Evolutionary conservation across 1,140 invertebrate genomes (phyloP), one percentile per base, ranked within the genome.

Genomic region (Phocides pigmalion): DNA sequence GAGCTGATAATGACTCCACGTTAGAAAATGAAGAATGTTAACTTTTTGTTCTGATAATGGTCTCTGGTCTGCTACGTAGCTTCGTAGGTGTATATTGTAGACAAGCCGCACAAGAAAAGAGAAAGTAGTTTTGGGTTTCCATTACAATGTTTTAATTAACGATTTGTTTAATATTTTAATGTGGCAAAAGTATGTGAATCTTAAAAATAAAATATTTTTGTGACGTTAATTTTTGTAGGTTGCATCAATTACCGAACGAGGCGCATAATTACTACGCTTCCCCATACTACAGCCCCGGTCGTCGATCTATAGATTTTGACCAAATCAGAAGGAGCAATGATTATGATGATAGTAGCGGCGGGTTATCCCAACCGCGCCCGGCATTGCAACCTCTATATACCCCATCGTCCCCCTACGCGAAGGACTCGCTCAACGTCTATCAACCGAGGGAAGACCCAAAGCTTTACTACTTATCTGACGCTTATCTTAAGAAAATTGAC

Each of bases 381-480:
- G 51, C 68, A 66, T 14, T 75, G 72, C 72, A 79, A 58, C 6
- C 65, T 81, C 25, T 70, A 47, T 37, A 76, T 65, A 19, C 68
- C 62, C 0, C 74, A 64, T n/a, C 70, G 53, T 17, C 68, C 58
- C 25, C 62, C 54, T 46, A 70, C 69, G 28, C 72, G 35, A 66
- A 81, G 62, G 53, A 64, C 12, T 47, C 68, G 42, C 22, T 81
- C 72, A 79, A 81, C 72, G 28, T 82, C 51, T 66, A 90, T 74
- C 65, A 83, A 44, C 85, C 87, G 44, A 69, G 75, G 56, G 85
- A 90, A 81, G 82, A 90, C 73, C 87, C 87, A 11, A 80, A 82
- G 19, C 73, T 86, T 47, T 90, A 82, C 72, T 90, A 90, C 67
- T 84, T 84, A 49, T 87, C 87, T 80, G 79, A 81, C 68, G 49